Percentiles rank a stretch among this genome's conserved stretches.
phyloP scores from a whole-genome alignment of 2,797 vertebrate species.

The Sebastes paucispinis region DNA sequence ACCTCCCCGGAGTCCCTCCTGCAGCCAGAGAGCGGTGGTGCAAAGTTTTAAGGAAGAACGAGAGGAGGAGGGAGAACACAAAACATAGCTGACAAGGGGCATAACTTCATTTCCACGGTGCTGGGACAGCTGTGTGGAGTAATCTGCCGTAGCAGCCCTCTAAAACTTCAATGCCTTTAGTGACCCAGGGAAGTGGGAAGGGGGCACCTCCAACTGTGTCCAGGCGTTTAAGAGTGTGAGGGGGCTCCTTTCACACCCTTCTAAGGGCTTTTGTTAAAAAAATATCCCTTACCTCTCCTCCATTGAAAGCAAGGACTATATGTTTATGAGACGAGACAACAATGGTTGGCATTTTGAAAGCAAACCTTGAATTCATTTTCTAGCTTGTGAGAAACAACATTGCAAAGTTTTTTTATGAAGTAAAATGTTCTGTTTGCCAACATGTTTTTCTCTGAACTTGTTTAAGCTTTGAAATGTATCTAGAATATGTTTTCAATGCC shows the following conservation, averaged over 20 bases:
- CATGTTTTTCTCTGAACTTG: not conserved
- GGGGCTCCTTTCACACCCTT: constrained; percentile 87
- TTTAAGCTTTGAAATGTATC: not conserved
- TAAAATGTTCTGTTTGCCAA: not conserved
- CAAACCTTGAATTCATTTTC: constrained; percentile 7
- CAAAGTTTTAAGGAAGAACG: constrained; percentile 40
- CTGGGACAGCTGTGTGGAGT: constrained; percentile 95
- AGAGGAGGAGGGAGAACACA: constrained; percentile 54
- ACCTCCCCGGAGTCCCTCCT: constrained; percentile 23
- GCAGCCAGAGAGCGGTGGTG: constrained; percentile 38
- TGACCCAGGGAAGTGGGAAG: constrained; percentile 85
- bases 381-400: not conserved
- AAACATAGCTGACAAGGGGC: constrained; percentile 91
- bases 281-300: constrained; percentile 87
- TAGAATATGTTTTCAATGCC: not conserved
- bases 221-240: constrained; percentile 86
- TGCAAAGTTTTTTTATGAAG: not conserved
- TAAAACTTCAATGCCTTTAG: constrained; percentile 93
- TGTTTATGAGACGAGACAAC: constrained; percentile 51
- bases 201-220: constrained; percentile 90
- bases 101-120: constrained; percentile 98
- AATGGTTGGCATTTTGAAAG: constrained; percentile 21
- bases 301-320: constrained; percentile 77
- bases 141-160: constrained; percentile 93
- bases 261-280: constrained; percentile 92